Conservation (phyloP, 2,113 vertebrate genomes). For the Phalacrocorax carbo region DNA sequence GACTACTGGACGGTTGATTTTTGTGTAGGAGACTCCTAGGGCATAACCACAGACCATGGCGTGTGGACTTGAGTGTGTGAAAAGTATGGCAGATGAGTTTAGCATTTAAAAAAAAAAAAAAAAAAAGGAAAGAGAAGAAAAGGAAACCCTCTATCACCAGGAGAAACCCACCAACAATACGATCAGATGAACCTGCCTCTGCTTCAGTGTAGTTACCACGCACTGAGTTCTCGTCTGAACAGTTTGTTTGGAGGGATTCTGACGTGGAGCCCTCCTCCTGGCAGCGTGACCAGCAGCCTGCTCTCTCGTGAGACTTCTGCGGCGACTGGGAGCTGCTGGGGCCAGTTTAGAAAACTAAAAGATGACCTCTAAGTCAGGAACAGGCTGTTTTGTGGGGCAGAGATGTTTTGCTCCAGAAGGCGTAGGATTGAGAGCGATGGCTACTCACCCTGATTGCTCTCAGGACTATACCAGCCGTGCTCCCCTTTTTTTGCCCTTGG, state of each 20-base stretch:
- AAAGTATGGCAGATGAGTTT: not conserved
- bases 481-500: not conserved
- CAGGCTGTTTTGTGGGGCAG: not conserved
- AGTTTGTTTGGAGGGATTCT: not conserved
- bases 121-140: not conserved
- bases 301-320: not conserved
- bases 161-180: not conserved
- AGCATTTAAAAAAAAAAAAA: not conserved
- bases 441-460: conserved; percentile 29
- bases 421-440: not conserved
- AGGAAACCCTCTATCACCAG: not conserved
- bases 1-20: conserved; percentile 37
- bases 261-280: not conserved
- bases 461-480: conserved; percentile 24
- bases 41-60: not conserved
- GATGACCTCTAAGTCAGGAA: not conserved
- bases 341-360: not conserved
- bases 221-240: not conserved
- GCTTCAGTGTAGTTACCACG: not conserved
- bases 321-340: not conserved
- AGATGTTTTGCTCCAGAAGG: not conserved
- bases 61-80: not conserved
- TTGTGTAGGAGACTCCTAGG: not conserved
- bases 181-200: not conserved
- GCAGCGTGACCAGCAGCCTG: not conserved